Evolutionary conservation across 2,113 vertebrate genomes (phyloP).

Genomic region (Thunnus maccoyii): DNA sequence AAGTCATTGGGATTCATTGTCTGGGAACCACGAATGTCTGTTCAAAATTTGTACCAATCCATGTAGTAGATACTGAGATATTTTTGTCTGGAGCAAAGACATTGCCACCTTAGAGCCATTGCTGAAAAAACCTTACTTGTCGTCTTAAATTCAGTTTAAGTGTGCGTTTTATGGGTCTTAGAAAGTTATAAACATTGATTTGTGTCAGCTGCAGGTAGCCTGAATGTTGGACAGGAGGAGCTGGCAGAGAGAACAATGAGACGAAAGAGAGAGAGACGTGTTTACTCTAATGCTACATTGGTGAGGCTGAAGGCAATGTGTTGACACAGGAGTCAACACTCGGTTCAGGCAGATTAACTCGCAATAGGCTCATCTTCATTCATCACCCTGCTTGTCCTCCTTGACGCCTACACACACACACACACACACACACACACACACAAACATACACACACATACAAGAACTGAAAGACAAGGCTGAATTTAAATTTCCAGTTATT

Average conservation of each 20-base stretch:
- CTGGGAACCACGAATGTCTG: no score
- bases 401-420: background rate
- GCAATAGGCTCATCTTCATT: constrained; percentile 69
- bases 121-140: background rate
- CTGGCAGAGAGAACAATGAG: background rate
- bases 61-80: no score
- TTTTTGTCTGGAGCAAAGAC: no score
- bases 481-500: constrained; percentile 39
- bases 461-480: background rate
- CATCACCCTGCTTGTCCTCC: constrained; percentile 36
- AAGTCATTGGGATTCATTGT: no score
- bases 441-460: background rate
- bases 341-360: constrained; percentile 58
- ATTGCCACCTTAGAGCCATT: no score
- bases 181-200: background rate
- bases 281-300: constrained; percentile 40
- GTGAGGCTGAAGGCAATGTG: constrained; percentile 43
- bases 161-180: background rate
- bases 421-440: background rate
- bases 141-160: background rate
- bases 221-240: constrained; percentile 5
- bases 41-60: no score
- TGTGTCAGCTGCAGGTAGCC: constrained; percentile 21
- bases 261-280: background rate
- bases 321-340: constrained; percentile 35